Evolutionary conservation across 2,113 vertebrate genomes (phyloP), one percentile per base, ranked within the genome.

Genomic region (Centropus unirufus): DNA sequence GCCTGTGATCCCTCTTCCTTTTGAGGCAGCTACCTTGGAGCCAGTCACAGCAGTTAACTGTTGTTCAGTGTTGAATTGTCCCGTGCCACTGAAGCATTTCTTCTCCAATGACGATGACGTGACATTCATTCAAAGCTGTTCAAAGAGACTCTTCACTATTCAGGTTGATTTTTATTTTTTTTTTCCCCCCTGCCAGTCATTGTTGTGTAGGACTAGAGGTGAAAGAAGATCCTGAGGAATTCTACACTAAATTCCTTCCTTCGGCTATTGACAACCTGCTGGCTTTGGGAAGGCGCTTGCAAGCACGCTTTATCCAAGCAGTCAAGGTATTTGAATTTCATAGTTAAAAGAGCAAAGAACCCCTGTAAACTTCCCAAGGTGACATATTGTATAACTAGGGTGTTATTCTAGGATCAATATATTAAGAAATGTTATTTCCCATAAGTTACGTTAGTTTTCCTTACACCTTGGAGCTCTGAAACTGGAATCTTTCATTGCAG

Each of bases 171-270:
- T 80, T 61, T 59, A 36, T 36, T 36, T 17, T 26, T 18, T 7
- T 32, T 30, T 30, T 54, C 32, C 32, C 89, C 6, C 62, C 94
- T 9, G 36, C 94, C 82, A 99, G 98, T 96, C 96, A 97, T 46
- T 98, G 98, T 95, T 99, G 98, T 97, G 98, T 99, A 59, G 98
- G 97, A 52, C 96, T 98, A 75, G 98, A 98, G 58, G 97, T 98
- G 88, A 97, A 98, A 96, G 98, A 97, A 93, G 97, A 98, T 90
- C 91, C 92, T 77, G 98, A 98, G 40, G 98, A 97, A 69, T 99
- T 99, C 97, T 96, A 97, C 95, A 96, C 87, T 49, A 97, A 98
- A 66, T 97, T 98, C 66, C 98, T 99, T 96, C 98, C 98, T 82
- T 97, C 97, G 32, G 98, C 97, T 69, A 15, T 95, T 69, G 97